Conservation (phyloP, 1,140 invertebrate genomes). For the Drosophila sechellia region DNA sequence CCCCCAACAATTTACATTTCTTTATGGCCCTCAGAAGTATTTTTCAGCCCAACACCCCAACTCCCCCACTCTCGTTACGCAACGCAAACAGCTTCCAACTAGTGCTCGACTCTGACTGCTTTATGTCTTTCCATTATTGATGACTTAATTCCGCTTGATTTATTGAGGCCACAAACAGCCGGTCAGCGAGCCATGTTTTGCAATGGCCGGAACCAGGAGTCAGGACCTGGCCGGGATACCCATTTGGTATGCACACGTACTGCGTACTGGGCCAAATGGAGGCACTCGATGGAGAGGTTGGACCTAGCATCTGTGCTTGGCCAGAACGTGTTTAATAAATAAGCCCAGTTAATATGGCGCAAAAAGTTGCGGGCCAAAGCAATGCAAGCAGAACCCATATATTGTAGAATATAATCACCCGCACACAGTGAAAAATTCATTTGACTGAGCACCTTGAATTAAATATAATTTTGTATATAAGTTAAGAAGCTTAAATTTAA, state of each 20-base stretch:
- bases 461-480: background rate
- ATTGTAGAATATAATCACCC: constrained; percentile 14
- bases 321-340: constrained; percentile 74
- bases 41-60: constrained; percentile 15
- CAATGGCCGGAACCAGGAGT: constrained; percentile 29
- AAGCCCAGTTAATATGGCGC: constrained; percentile 72
- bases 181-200: constrained; percentile 27
- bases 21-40: constrained; percentile 46
- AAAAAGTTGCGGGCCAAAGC: constrained; percentile 44
- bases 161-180: constrained; percentile 80
- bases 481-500: background rate
- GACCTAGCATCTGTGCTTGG: constrained; percentile 9
- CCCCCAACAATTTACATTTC: constrained; percentile 53
- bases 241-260: constrained; percentile 74
- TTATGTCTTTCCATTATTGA: constrained; percentile 81
- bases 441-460: no score
- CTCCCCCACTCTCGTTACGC: constrained; percentile 21
- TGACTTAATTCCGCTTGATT: constrained; percentile 80
- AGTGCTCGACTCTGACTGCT: constrained; percentile 62
- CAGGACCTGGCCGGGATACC: constrained; percentile 30
- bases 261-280: constrained; percentile 47
- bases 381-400: constrained; percentile 21
- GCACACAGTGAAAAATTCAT: background rate
- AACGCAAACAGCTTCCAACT: constrained; percentile 52
- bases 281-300: constrained; percentile 3